Evolutionary conservation across 2,797 vertebrate species (phyloP).

Genomic region (Pagetopsis macropterus): DNA sequence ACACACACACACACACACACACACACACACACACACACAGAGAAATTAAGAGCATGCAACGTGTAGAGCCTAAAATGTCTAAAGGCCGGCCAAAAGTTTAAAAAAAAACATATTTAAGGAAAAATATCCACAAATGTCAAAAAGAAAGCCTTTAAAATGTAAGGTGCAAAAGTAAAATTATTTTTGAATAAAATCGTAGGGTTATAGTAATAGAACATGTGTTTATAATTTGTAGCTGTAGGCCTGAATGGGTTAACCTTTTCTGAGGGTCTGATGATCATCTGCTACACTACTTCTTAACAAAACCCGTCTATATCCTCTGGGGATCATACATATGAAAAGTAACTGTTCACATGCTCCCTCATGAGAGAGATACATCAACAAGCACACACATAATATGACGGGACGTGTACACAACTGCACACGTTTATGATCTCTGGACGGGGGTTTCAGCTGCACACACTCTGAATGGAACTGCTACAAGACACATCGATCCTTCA

Average conservation of each 20-base stretch:
- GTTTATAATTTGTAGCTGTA: not conserved
- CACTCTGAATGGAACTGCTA: not conserved
- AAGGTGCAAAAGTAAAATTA: not conserved
- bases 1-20: too few relatives aligned
- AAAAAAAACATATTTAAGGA: not conserved
- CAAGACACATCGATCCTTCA: not conserved
- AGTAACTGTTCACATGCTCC: conserved; percentile 72
- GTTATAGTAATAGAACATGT: not conserved
- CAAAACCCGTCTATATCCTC: conserved; percentile 66
- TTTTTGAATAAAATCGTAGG: too few relatives aligned
- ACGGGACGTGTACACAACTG: conserved; percentile 27
- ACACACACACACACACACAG: too few relatives aligned
- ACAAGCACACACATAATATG: conserved; percentile 18
- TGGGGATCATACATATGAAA: conserved; percentile 62
- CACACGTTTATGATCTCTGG: not conserved
- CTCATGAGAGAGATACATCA: conserved; percentile 49
- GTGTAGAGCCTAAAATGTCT: too few relatives aligned
- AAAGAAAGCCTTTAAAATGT: too few relatives aligned
- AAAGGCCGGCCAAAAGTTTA: too few relatives aligned
- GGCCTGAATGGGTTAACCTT: conserved; percentile 50
- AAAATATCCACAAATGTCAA: not conserved
- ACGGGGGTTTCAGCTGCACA: not conserved
- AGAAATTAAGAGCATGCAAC: too few relatives aligned
- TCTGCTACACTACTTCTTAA: conserved; percentile 62
- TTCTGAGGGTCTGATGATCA: conserved; percentile 60